Percentiles rank a stretch among this genome's conserved stretches.
These are phyloP conservation scores for Acrossocheilus wenchowensis DNA, from an alignment of 2,797 vertebrate genomes.

Conservation along the genomic window DNA sequence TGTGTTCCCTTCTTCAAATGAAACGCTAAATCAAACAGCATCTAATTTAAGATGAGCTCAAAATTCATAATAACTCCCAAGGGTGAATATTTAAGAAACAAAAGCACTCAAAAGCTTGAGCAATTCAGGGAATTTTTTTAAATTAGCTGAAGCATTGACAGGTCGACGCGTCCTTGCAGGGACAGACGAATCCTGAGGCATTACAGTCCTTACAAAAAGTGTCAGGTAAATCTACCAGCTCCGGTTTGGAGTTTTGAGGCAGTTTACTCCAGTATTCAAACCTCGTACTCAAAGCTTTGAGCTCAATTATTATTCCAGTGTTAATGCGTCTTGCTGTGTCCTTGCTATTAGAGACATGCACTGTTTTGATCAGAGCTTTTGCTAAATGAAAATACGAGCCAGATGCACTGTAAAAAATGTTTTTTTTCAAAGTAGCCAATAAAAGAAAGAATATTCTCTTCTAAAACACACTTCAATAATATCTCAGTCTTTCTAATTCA, in stretches of 20 bases:
- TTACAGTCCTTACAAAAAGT: conserved; percentile 22
- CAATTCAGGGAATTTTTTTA: neutral
- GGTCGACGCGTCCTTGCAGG: neutral
- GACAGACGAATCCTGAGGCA: neutral
- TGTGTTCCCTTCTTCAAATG: conserved; percentile 29
- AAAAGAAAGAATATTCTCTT: too few relatives aligned
- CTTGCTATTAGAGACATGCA: neutral
- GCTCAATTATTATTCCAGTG: conserved; percentile 14
- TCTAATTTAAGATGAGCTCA: conserved; percentile 1
- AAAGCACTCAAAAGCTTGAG: conserved; percentile 28
- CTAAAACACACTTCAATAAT: too few relatives aligned
- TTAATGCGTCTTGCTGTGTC: neutral
- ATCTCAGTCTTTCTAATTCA: neutral
- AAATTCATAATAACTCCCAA: conserved; percentile 33
- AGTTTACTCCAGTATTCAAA: neutral
- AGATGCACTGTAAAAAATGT: neutral
- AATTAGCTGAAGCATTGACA: conserved; percentile 10
- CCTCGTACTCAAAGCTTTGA: neutral
- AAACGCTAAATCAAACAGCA: conserved; percentile 47
- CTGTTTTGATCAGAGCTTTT: neutral
- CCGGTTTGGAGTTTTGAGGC: neutral
- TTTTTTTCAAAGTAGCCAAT: too few relatives aligned
- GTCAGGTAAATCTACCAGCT: neutral
- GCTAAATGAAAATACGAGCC: neutral
- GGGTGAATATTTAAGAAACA: conserved; percentile 29